Evolutionary conservation across 2,888 invertebrate genomes (phyloP).

Genomic region (Zhuqinia jingwanae): DNA sequence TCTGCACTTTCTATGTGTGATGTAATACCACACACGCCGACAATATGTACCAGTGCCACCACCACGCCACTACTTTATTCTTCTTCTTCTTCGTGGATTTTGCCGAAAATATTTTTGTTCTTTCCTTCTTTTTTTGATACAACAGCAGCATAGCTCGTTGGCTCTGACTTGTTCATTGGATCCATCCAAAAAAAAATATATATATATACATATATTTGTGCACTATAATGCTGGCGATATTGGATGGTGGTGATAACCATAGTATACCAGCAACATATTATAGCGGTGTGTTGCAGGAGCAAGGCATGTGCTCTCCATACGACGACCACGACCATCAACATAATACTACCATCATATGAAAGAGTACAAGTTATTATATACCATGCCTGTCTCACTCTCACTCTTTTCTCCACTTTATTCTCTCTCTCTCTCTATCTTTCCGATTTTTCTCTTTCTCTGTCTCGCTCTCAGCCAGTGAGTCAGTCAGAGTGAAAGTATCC

Average conservation of each 20-base stretch:
- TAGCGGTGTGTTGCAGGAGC: background rate
- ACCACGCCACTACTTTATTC: background rate
- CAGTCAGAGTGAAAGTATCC: conserved; percentile 7
- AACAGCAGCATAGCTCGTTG: conserved; percentile 41
- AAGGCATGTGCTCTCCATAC: conserved; percentile 32
- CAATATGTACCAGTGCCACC: too few species aligned
- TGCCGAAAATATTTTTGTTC: background rate
- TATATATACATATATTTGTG: too few species aligned
- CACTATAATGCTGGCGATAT: background rate
- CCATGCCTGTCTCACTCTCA: conserved; percentile 9
- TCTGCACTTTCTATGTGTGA: too few species aligned
- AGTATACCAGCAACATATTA: background rate
- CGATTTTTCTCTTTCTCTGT: background rate
- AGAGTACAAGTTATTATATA: background rate
- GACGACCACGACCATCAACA: background rate
- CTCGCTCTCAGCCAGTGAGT: background rate
- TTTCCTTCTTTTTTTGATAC: background rate
- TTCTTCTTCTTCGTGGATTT: conserved; percentile 1
- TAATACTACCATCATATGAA: conserved; percentile 18
- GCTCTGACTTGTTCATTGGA: conserved; percentile 39
- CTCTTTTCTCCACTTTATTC: background rate
- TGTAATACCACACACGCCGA: too few species aligned
- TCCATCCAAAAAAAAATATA: conserved; percentile 40
- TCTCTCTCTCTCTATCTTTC: conserved; percentile 31
- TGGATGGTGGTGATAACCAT: conserved; percentile 4